Evolutionary conservation across 2,888 invertebrate species (phyloP), one percentile per base, ranked within the genome.

Genomic region (Hydrotaea diabolus): DNA sequence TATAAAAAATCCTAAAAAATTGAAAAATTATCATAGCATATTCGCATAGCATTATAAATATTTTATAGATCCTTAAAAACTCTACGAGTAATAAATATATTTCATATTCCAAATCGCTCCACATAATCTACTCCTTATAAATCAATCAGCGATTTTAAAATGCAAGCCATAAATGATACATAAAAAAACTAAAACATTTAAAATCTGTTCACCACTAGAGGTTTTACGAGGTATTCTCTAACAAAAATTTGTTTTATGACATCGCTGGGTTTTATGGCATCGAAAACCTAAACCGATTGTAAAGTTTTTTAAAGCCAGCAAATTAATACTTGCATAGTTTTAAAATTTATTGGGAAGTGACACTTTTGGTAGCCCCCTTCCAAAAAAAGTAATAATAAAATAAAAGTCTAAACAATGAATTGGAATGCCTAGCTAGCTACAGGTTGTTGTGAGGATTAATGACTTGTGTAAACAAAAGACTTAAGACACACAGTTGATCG

Each of bases 401-500:
- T 17, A 19, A 7, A 11, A 57, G 21, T 9, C 8, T 8, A 4
- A 23, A 11, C 21, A 57, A 2, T 11, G 23, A 11, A 8, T 3
- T 23, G 8, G 9, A 8, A n/a, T n/a, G n/a, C n/a, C n/a, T n/a
- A n/a, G n/a, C n/a, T n/a, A n/a, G 26, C 59, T 13, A 2, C 59
- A 15, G 15, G 11, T 59, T 59, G 59, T 26, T 23, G 59, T 15
- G 26, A 15, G 26, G 26, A 26, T 59, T 26, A 15, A 59, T 26
- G 26, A 26, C n/a, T n/a, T n/a, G n/a, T 13, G 8, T 26, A 66
- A 66, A 66, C 66, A 66, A 66, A 66, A 66, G 66, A 66, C 66
- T 66, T 66, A 66, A 66, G 39, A 43, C 19, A 66, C 66, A 66
- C 43, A 39, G 36, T 7, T 53, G 19, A 23, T n/a, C n/a, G n/a